A percentile compares a stretch with the other conserved stretches of the same genome.
phyloP scores from a whole-genome alignment of 2,797 vertebrate genomes.

The Staurois parvus region DNA sequence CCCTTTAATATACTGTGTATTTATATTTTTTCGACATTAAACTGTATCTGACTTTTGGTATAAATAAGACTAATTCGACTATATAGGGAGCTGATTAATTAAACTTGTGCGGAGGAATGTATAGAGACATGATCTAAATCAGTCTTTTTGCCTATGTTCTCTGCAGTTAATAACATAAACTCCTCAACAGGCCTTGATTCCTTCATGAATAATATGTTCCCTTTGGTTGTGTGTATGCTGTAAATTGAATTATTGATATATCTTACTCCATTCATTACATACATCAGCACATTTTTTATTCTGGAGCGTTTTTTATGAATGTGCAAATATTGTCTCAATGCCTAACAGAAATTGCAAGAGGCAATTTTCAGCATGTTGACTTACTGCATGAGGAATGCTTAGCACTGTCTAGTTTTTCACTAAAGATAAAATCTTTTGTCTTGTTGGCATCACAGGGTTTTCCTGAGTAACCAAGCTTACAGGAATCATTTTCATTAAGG shows the following conservation, averaged over 20 bases:
- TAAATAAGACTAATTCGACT: neutral
- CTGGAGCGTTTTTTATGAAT: slow-evolving; percentile 1
- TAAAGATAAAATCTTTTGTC: slow-evolving; percentile 53
- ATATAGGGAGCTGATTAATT: neutral
- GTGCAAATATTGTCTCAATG: slow-evolving; percentile 39
- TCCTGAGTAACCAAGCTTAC: slow-evolving; percentile 58
- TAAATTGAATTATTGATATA: slow-evolving; percentile 3
- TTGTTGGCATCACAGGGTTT: slow-evolving; percentile 34
- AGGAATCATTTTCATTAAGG: slow-evolving; percentile 56
- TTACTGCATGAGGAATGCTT: slow-evolving; percentile 39
- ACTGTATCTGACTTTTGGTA: neutral
- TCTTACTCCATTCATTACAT: neutral
- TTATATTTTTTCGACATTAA: too few relatives aligned
- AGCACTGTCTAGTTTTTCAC: slow-evolving; percentile 19
- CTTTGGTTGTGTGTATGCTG: neutral
- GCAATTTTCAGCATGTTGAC: slow-evolving; percentile 33
- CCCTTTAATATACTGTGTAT: too few relatives aligned
- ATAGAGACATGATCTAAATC: neutral
- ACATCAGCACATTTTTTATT: slow-evolving; percentile 28
- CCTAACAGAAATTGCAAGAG: slow-evolving; percentile 11
- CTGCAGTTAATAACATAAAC: neutral
- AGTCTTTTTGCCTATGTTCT: neutral
- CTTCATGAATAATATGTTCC: neutral
- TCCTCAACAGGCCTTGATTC: neutral
- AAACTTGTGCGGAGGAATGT: neutral